These are phyloP conservation scores for Phylloscopus whistleri DNA, from an alignment of 2,113 vertebrate genomes.

Conservation along the genomic window DNA sequence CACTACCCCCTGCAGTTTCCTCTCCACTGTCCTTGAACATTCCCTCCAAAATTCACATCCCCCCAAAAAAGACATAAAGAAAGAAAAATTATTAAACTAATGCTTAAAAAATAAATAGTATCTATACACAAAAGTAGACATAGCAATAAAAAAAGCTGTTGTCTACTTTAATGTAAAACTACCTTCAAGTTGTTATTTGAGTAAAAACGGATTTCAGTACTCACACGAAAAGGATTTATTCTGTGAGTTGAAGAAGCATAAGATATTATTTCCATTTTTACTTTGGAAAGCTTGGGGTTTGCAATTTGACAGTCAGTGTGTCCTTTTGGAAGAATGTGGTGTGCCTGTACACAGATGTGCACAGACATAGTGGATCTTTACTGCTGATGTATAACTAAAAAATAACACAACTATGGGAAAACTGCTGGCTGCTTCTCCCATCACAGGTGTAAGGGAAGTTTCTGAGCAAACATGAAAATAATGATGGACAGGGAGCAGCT, in stretches of 20 bases:
- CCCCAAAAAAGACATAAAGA: neutral
- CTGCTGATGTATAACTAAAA: neutral
- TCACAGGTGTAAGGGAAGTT: neutral
- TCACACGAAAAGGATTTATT: neutral
- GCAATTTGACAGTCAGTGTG: neutral
- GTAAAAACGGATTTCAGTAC: neutral
- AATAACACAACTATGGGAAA: neutral
- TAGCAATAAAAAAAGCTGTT: neutral
- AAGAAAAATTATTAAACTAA: neutral
- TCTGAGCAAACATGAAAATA: neutral
- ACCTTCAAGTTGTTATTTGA: neutral
- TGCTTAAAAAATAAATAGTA: neutral
- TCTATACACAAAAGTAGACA: neutral
- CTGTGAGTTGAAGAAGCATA: neutral
- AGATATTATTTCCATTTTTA: neutral
- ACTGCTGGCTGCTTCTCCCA: neutral
- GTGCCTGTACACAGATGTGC: neutral
- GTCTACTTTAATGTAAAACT: neutral
- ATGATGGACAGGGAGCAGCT: neutral
- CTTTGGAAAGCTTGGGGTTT: neutral
- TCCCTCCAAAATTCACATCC: neutral
- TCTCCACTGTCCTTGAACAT: neutral
- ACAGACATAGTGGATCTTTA: neutral
- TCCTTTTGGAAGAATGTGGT: neutral
- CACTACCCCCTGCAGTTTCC: neutral